Evolutionary conservation across 1,140 invertebrate species (phyloP), one percentile per base, ranked within the genome.

Genomic region (Lethrus apterus): DNA sequence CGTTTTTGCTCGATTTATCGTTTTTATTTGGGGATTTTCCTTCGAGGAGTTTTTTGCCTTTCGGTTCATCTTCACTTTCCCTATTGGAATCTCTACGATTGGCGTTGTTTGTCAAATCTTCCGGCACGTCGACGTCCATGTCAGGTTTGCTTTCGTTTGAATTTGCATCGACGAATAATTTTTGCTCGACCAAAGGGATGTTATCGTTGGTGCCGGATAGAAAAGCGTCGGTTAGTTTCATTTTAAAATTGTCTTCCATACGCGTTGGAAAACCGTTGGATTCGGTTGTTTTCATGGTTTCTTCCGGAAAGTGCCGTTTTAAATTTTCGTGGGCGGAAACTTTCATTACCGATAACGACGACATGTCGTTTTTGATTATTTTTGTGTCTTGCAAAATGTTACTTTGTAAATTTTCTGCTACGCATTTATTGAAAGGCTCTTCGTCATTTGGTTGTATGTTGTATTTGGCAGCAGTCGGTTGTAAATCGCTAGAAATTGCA

Each of bases 201-300:
- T 48, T 36, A 15, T 66, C 62, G 8, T 55, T 50, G 18, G 64
- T 71, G 50, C 67, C 68, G 9, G 74, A 76, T 43, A 76, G 58
- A 48, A 72, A 66, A 8, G 74, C 74, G 54, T 76, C 74, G 24
- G 61, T 58, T 50, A 74, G 69, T 60, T 70, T 72, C 36, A 50
- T 59, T 42, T 42, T 43, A 23, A 41, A 42, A 11, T 11, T 18
- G 10, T 36, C 29, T n/a, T 19, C 36, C n/a, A 11, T 8, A 11
- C 21, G 26, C 14, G 8, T 29, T 38, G 41, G 21, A 9, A 30
- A 7, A 13, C 7, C 19, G 13, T 44, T 13, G 9, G 13, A 32
- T 11, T 30, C 24, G 13, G 23, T 18, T 30, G 26, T 8, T 17
- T 35, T n/a, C 10, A 18, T 21, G 1, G 24, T 24, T 4, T 40